These are phyloP conservation scores for Leptinotarsa juncta DNA, from an alignment of 2,888 invertebrate species.

Conservation along the genomic window DNA sequence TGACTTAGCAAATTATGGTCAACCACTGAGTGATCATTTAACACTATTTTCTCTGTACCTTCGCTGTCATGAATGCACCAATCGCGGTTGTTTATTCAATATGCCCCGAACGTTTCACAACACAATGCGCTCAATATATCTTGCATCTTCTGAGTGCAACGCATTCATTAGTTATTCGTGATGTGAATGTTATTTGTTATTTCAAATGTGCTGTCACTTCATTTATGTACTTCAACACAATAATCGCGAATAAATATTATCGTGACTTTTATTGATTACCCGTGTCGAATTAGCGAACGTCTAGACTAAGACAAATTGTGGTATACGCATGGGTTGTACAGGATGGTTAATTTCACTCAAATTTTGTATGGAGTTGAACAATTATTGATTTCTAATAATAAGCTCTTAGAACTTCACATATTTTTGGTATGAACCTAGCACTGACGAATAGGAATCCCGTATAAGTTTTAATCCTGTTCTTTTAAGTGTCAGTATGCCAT, in stretches of 20 bases:
- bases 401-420: too few relatives aligned
- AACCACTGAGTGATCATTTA: background rate
- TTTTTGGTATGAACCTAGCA: too few relatives aligned
- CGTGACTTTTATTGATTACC: constrained; percentile 35
- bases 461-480: background rate
- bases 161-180: constrained; percentile 28
- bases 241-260: constrained; percentile 36
- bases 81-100: background rate
- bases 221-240: constrained; percentile 23
- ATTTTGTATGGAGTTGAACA: background rate
- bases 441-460: too few relatives aligned
- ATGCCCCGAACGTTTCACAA: constrained; percentile 5
- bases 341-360: background rate
- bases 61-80: background rate
- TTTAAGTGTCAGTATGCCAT: too few relatives aligned
- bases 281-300: constrained; percentile 32
- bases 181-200: constrained; percentile 31
- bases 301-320: constrained; percentile 34
- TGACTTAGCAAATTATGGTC: background rate
- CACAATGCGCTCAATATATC: constrained; percentile 25
- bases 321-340: constrained; percentile 8
- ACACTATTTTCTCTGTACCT: background rate
- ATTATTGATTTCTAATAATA: background rate
- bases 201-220: constrained; percentile 35
- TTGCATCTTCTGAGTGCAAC: constrained; percentile 24